Conservation (phyloP, 2,113 vertebrate species). For the Hydrolagus affinis region DNA sequence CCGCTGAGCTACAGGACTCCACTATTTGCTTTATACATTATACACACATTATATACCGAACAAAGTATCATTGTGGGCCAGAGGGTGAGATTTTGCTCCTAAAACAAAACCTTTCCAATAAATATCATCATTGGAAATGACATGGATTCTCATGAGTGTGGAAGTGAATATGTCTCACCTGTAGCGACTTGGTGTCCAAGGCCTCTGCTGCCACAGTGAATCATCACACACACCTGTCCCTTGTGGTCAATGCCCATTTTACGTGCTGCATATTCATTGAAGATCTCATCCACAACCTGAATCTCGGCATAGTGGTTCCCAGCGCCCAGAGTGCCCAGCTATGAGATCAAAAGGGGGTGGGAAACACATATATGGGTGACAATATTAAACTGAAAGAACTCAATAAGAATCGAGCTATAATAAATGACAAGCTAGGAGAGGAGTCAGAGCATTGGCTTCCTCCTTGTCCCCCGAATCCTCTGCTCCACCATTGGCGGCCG, state of each 20-base stretch:
- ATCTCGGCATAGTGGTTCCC: conserved; percentile 96
- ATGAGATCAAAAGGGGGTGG: conserved; percentile 35
- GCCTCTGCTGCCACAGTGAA: conserved; percentile 94
- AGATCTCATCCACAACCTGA: conserved; percentile 97
- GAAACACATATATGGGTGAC: not conserved
- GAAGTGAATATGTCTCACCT: conserved; percentile 54
- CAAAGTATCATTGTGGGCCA: too few species aligned
- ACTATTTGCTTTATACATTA: too few species aligned
- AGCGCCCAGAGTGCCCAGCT: conserved; percentile 91
- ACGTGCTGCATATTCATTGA: conserved; percentile 87
- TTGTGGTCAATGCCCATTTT: conserved; percentile 98
- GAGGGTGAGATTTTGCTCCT: not conserved
- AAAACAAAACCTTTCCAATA: not conserved
- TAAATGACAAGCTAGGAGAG: not conserved
- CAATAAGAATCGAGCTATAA: not conserved
- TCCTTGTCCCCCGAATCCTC: too few species aligned
- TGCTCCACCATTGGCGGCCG: too few species aligned
- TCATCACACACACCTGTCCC: conserved; percentile 97
- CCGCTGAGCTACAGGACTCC: too few species aligned
- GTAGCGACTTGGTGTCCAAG: conserved; percentile 95
- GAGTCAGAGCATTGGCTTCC: not conserved
- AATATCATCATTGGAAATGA: not conserved
- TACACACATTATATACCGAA: too few species aligned
- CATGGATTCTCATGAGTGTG: not conserved
- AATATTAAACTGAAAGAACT: not conserved